These are phyloP conservation scores for Luperina testacea DNA, from an alignment of 2,888 invertebrate species.

Conservation along the genomic window DNA sequence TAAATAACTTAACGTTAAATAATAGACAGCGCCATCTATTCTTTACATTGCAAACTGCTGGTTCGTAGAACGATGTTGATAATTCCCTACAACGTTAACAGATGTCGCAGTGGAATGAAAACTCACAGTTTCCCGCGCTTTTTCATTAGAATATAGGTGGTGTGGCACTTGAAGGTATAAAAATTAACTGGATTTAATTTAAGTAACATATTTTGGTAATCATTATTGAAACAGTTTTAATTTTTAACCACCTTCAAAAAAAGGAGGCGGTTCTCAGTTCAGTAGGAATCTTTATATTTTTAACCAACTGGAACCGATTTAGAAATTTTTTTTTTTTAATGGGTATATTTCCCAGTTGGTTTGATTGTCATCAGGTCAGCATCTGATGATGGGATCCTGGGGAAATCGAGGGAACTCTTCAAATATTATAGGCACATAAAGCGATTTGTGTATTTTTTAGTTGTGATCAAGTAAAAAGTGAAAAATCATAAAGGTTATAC, in stretches of 20 bases:
- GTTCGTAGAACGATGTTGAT: not conserved
- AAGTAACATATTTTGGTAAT: no score
- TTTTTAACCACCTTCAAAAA: no score
- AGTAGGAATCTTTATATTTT: not conserved
- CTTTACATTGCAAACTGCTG: not conserved
- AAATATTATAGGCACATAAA: no score
- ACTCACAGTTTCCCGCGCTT: slow-evolving; percentile 17
- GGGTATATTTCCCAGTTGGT: not conserved
- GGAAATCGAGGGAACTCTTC: no score
- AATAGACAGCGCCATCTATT: slow-evolving; percentile 48
- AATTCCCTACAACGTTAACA: slow-evolving; percentile 3
- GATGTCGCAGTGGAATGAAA: slow-evolving; percentile 42
- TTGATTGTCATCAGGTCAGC: not conserved
- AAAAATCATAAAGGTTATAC: no score
- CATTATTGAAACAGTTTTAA: not conserved
- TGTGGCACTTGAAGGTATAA: not conserved
- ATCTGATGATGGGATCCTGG: not conserved
- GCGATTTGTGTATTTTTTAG: no score
- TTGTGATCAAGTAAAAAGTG: no score
- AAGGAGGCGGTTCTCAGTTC: no score
- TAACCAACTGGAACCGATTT: no score
- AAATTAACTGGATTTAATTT: not conserved
- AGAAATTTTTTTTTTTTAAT: no score
- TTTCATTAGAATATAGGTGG: not conserved
- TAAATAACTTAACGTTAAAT: not conserved